These are phyloP conservation scores for Nothoprocta pentlandii DNA, from an alignment of 2,113 vertebrate genomes.

Conservation along the genomic window DNA sequence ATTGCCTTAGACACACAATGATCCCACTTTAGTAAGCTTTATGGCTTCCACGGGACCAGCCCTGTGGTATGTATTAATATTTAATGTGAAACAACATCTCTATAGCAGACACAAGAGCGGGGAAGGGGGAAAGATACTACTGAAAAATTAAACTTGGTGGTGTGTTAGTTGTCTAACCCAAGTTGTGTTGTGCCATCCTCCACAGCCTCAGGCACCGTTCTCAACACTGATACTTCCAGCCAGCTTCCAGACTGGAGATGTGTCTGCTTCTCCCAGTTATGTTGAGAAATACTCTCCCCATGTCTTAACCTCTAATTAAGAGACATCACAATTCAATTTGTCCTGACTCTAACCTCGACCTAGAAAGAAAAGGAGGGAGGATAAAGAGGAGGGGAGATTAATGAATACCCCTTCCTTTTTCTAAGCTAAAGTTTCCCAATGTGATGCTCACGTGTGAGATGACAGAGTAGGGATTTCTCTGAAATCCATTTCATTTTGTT, in stretches of 20 bases:
- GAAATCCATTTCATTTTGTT: background rate
- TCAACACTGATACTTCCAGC: background rate
- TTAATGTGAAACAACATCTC: slow-evolving; percentile 67
- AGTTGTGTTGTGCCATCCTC: slow-evolving; percentile 21
- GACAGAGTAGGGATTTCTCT: slow-evolving; percentile 1
- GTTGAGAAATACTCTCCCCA: background rate
- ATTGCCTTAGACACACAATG: slow-evolving; percentile 43
- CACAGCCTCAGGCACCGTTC: background rate
- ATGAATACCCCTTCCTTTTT: background rate
- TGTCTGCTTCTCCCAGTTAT: background rate
- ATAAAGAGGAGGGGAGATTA: background rate
- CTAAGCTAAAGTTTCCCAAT: background rate
- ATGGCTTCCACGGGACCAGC: slow-evolving; percentile 49
- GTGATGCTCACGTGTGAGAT: background rate
- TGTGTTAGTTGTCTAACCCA: slow-evolving; percentile 47
- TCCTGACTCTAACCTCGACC: background rate
- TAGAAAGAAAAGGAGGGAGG: background rate
- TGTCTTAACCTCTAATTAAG: background rate
- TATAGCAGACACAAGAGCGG: slow-evolving; percentile 51
- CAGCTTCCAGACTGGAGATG: background rate
- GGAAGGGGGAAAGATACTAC: slow-evolving; percentile 63
- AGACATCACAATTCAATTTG: background rate
- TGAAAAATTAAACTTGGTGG: slow-evolving; percentile 69
- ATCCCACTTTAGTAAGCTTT: slow-evolving; percentile 49
- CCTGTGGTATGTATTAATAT: slow-evolving; percentile 60